Evolutionary conservation across 2,888 invertebrate species (phyloP), one percentile per base, ranked within the genome.

Genomic region (Serrognathus titanus): DNA sequence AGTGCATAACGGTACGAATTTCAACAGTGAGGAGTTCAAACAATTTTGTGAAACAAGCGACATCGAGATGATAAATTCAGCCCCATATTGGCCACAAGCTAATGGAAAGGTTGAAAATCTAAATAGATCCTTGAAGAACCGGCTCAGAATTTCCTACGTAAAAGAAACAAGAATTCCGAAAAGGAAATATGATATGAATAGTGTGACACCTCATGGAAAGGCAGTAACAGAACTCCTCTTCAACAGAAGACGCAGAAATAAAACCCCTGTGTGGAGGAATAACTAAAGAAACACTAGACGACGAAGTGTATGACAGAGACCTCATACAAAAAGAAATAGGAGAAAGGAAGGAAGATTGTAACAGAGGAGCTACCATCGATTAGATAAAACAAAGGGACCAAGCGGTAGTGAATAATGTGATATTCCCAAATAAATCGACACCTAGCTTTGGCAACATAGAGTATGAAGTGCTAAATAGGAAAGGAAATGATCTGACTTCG

Each of bases 201-300:
- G 53, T 37, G 53, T 51, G 40, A 60, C 67, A 31, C 67, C 66
- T 6, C 69, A 67, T 54, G 61, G 66, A 16, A 62, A n/a, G n/a
- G n/a, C n/a, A n/a, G n/a, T 62, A 35, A 68, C 69, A 40, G 63
- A 67, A 57, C 43, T 64, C 16, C 39, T 67, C 13, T 64, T 65
- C 31, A 47, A 46, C n/a, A 24, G 62, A 36, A 61, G 57, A 12
- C 65, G 65, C 13, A 38, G 63, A 8, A 59, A 66, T 46, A 64
- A 63, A 54, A 59, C 65, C 46, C 62, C 61, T 60, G 47, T 13
- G 36, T 61, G 35, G 3, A 24, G 8, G 54, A 57, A 31, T 50
- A 43, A 24, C 20, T 12, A 37, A 9, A 35, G 45, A 52, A 31
- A 45, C 41, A 31, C 16, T 12, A n/a, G 52, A 49, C 39, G 52